A percentile compares a stretch with the other conserved stretches of the same genome.
Conservation (phyloP, 1,140 invertebrate genomes). For the Telenomus remus region DNA sequence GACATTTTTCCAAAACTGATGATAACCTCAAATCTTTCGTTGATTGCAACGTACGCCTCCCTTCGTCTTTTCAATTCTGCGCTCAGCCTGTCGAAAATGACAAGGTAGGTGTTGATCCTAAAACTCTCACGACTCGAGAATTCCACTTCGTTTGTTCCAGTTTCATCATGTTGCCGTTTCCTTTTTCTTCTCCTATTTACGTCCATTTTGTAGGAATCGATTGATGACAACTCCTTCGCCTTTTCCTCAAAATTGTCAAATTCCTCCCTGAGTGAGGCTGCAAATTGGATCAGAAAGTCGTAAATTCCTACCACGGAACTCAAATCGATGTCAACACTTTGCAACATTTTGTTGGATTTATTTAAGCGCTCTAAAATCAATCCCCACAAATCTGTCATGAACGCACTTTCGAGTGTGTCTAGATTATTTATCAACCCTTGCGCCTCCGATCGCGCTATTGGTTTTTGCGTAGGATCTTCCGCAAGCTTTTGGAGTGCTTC, state of each 20-base stretch:
- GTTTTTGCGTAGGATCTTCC: constrained; percentile 24
- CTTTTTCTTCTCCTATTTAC: constrained; percentile 21
- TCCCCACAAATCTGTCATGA: constrained; percentile 22
- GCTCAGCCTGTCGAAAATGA: constrained; percentile 37
- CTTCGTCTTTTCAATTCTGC: constrained; percentile 42
- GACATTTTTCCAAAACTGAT: constrained; percentile 41
- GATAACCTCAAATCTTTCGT: constrained; percentile 45
- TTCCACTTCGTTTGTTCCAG: constrained; percentile 15
- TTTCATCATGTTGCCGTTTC: constrained; percentile 35
- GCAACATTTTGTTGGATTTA: constrained; percentile 11
- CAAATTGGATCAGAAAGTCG: constrained; percentile 2
- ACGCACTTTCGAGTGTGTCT: no score
- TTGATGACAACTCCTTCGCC: no score
- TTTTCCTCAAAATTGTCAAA: no score
- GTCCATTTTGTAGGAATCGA: constrained; percentile 12
- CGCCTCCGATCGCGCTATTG: constrained; percentile 8
- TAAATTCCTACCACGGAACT: constrained; percentile 27
- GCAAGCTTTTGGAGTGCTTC: constrained; percentile 6
- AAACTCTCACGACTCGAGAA: constrained; percentile 42
- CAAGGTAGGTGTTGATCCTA: constrained; percentile 40
- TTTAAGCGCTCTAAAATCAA: constrained; percentile 35
- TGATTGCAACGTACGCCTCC: constrained; percentile 29
- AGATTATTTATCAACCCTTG: no score
- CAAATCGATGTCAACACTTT: constrained; percentile 21
- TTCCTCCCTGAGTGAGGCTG: constrained; percentile 37